Conservation (phyloP, 2,113 vertebrate species). For the Rhombomys opimus region DNA sequence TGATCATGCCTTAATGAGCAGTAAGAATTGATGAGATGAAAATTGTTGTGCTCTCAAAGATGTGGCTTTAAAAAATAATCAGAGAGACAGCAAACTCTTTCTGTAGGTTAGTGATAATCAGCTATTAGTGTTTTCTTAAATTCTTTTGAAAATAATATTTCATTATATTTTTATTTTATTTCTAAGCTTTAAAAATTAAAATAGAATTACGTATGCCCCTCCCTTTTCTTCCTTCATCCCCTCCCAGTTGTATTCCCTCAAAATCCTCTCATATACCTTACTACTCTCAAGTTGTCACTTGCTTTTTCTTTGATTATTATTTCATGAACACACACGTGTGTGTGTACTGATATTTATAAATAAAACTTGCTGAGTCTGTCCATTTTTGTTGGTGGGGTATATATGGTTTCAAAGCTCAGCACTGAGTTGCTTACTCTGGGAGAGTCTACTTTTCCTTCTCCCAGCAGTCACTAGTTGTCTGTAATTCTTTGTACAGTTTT, state of each 20-base stretch:
- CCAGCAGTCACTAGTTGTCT: neutral
- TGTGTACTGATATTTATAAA: neutral
- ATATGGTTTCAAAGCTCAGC: neutral
- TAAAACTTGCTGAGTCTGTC: neutral
- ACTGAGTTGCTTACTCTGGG: neutral
- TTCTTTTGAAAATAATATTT: neutral
- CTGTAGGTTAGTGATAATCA: conserved; percentile 19
- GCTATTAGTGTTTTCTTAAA: conserved; percentile 22
- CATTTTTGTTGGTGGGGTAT: neutral
- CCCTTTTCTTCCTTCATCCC: neutral
- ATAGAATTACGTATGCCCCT: neutral
- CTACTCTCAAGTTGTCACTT: neutral
- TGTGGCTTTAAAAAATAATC: conserved; percentile 52
- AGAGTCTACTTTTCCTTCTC: neutral
- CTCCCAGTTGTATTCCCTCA: neutral
- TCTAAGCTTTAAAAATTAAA: neutral
- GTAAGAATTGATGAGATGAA: conserved; percentile 60
- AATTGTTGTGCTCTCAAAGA: conserved; percentile 40
- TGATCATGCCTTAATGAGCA: conserved; percentile 63
- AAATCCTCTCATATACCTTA: neutral
- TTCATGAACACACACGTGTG: neutral
- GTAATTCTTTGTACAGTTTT: neutral
- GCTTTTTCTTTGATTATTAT: neutral
- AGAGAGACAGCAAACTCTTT: neutral
- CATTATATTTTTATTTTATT: conserved; percentile 47